Conservation (phyloP, 2,113 vertebrate genomes). For the Atrichornis clamosus region DNA sequence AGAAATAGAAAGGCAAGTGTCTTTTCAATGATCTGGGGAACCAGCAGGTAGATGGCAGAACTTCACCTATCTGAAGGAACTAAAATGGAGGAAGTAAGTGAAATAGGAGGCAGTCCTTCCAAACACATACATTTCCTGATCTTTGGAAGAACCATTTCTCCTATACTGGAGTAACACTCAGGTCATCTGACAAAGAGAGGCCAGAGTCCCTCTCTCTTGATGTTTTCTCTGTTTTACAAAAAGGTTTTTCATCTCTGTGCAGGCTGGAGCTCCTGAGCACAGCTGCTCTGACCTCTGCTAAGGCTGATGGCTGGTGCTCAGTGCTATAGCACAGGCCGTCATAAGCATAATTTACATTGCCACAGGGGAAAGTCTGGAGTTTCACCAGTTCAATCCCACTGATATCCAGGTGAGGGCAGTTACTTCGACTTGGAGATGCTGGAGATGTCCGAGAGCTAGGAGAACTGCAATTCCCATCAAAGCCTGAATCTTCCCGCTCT, state of each 20-base stretch:
- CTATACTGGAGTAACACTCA: slow-evolving; percentile 85
- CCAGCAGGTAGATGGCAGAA: background rate
- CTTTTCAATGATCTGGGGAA: background rate
- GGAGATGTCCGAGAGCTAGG: slow-evolving; percentile 64
- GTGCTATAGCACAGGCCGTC: slow-evolving; percentile 67
- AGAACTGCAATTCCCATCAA: slow-evolving; percentile 63
- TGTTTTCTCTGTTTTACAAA: slow-evolving; percentile 79
- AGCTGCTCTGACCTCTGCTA: slow-evolving; percentile 23
- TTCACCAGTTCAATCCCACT: slow-evolving; percentile 79
- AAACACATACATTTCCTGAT: background rate
- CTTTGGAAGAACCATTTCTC: background rate
- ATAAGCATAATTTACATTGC: slow-evolving; percentile 88
- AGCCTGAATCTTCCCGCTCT: slow-evolving; percentile 72
- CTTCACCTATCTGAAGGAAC: background rate
- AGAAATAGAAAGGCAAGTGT: background rate
- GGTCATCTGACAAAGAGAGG: slow-evolving; percentile 83
- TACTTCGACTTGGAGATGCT: slow-evolving; percentile 59
- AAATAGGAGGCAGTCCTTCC: background rate
- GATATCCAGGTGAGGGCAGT: slow-evolving; percentile 51
- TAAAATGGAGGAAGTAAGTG: background rate
- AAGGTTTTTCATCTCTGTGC: slow-evolving; percentile 26
- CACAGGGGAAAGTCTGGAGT: slow-evolving; percentile 85
- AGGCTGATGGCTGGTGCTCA: slow-evolving; percentile 57
- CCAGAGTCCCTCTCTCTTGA: slow-evolving; percentile 83
- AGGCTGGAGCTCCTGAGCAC: slow-evolving; percentile 67